A percentile compares a stretch with the other conserved stretches of the same genome.
Conservation (phyloP, 1,140 invertebrate species). For the Drosophila teissieri region DNA sequence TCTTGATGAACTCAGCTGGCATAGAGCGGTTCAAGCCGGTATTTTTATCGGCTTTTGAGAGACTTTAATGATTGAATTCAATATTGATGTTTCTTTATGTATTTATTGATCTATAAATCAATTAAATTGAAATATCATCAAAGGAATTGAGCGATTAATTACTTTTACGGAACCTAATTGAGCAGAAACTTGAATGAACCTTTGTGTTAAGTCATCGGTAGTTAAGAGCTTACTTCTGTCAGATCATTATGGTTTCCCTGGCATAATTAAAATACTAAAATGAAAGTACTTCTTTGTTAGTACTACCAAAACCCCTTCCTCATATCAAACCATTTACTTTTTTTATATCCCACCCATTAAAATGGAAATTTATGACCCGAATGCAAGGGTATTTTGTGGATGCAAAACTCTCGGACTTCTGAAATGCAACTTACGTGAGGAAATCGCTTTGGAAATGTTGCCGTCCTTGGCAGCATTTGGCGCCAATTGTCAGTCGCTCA, state of each 20-base stretch:
- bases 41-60: background rate
- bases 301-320: background rate
- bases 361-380: slow-evolving; percentile 5
- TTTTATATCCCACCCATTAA: slow-evolving; percentile 27
- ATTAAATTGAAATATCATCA: background rate
- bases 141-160: slow-evolving; percentile 1
- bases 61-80: slow-evolving; percentile 16
- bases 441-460: slow-evolving; percentile 34
- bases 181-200: background rate
- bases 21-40: slow-evolving; percentile 28
- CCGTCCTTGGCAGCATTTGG: slow-evolving; percentile 46
- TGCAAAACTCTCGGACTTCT: slow-evolving; percentile 16
- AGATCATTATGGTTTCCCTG: too few relatives aligned
- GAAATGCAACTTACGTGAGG: slow-evolving; percentile 30
- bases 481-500: slow-evolving; percentile 33
- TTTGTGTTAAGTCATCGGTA: slow-evolving; percentile 9
- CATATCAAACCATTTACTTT: background rate
- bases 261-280: background rate
- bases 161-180: slow-evolving; percentile 24
- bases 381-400: slow-evolving; percentile 5
- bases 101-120: slow-evolving; percentile 32
- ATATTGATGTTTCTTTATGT: slow-evolving; percentile 18
- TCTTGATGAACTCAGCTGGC: slow-evolving; percentile 44
- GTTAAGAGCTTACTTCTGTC: too few relatives aligned
- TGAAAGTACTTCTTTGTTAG: background rate